Conservation (phyloP, 1,140 invertebrate species). For the Drosophila sechellia region DNA sequence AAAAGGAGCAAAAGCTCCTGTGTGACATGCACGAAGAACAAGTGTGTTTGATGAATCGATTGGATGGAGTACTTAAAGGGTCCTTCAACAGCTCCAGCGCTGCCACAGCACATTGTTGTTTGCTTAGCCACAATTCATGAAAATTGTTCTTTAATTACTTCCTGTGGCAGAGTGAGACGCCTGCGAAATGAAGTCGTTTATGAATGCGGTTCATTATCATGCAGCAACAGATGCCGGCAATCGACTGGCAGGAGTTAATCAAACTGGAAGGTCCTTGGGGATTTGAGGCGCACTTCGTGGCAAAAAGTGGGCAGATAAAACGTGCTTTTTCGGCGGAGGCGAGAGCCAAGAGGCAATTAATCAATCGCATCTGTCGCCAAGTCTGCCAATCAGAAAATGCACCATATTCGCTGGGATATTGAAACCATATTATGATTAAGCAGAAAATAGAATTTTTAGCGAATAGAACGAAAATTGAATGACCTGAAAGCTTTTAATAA, state of each 20-base stretch:
- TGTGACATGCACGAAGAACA: slow-evolving; percentile 63
- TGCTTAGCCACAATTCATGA: slow-evolving; percentile 52
- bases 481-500: slow-evolving; percentile 24
- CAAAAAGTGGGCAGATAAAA: slow-evolving; percentile 21
- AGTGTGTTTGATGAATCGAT: slow-evolving; percentile 73
- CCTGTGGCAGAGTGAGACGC: slow-evolving; percentile 51
- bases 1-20: slow-evolving; percentile 39
- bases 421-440: neutral
- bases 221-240: slow-evolving; percentile 71
- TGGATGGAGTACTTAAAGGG: slow-evolving; percentile 58
- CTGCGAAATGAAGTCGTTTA: slow-evolving; percentile 67
- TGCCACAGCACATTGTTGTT: slow-evolving; percentile 16
- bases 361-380: slow-evolving; percentile 66
- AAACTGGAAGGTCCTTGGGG: slow-evolving; percentile 51
- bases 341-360: slow-evolving; percentile 58
- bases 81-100: slow-evolving; percentile 19
- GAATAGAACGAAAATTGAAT: slow-evolving; percentile 24
- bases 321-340: slow-evolving; percentile 31
- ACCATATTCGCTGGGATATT: slow-evolving; percentile 8
- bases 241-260: slow-evolving; percentile 62
- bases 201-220: slow-evolving; percentile 76
- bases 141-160: slow-evolving; percentile 82
- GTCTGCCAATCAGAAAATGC: slow-evolving; percentile 62
- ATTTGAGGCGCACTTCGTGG: too few relatives aligned
- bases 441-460: neutral